These are phyloP conservation scores for Drosophila micromelanica DNA, from an alignment of 1,140 invertebrate genomes.

Conservation along the genomic window DNA sequence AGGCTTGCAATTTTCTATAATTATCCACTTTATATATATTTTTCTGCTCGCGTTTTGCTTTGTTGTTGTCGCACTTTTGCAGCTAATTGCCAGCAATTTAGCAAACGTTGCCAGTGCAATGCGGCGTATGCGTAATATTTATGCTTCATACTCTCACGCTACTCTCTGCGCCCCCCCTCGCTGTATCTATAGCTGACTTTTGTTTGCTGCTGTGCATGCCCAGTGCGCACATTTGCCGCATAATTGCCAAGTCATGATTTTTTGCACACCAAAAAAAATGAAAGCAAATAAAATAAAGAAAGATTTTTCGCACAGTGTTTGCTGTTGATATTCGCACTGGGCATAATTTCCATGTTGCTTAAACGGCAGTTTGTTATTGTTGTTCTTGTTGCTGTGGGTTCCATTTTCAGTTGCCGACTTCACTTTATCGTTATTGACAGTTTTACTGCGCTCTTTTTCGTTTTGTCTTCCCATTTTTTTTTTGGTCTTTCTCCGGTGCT, in stretches of 20 bases:
- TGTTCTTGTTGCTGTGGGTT: constrained; percentile 22
- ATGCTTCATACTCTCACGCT: constrained; percentile 17
- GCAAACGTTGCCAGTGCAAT: constrained; percentile 75
- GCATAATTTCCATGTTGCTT: constrained; percentile 82
- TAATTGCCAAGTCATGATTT: constrained; percentile 83
- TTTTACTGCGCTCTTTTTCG: constrained; percentile 59
- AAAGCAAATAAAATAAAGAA: background rate
- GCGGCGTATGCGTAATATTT: constrained; percentile 82
- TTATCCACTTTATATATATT: constrained; percentile 8
- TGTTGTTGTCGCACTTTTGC: constrained; percentile 65
- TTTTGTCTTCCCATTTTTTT: constrained; percentile 18
- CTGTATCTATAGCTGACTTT: constrained; percentile 37
- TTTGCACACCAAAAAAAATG: constrained; percentile 60
- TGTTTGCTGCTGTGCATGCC: constrained; percentile 57
- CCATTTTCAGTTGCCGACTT: constrained; percentile 44
- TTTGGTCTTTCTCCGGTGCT: constrained; percentile 28
- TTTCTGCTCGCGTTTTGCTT: background rate
- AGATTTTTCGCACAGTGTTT: constrained; percentile 47
- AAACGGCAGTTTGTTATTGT: constrained; percentile 74
- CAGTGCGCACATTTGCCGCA: constrained; percentile 81
- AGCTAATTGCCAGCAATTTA: constrained; percentile 81
- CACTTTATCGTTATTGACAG: constrained; percentile 80
- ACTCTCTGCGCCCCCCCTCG: background rate
- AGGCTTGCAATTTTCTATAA: constrained; percentile 65
- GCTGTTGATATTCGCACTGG: constrained; percentile 77